These are phyloP conservation scores for Apis laboriosa DNA, from an alignment of 1,140 invertebrate species.

Conservation along the genomic window DNA sequence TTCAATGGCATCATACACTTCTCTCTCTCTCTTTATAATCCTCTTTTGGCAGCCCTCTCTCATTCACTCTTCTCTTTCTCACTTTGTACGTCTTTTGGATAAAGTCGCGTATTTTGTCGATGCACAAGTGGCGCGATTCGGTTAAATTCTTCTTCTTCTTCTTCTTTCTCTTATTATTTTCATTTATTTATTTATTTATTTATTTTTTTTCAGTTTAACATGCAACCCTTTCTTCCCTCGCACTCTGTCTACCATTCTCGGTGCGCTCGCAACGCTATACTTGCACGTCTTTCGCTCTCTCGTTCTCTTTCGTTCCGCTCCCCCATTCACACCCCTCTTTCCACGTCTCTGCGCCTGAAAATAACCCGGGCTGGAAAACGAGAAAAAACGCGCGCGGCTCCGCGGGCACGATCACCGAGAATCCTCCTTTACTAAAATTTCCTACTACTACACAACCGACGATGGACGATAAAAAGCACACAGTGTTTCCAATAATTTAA, in stretches of 20 bases:
- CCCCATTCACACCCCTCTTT: constrained; percentile 17
- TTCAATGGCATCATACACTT: not conserved
- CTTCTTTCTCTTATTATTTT: not conserved
- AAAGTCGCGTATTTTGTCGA: constrained; percentile 50
- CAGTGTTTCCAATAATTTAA: constrained; percentile 6
- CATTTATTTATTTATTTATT: not conserved
- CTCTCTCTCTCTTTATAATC: no score
- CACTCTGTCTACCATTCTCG: not conserved
- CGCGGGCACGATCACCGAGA: not conserved
- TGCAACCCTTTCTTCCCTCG: constrained; percentile 11
- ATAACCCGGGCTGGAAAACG: constrained; percentile 44
- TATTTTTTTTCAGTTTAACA: not conserved
- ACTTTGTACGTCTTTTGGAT: constrained; percentile 64
- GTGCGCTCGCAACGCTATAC: not conserved
- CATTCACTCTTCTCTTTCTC: constrained; percentile 31
- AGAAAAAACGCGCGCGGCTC: constrained; percentile 18
- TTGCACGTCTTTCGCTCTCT: constrained; percentile 1
- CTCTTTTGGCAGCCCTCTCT: not conserved
- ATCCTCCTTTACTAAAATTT: not conserved
- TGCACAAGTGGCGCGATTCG: constrained; percentile 42
- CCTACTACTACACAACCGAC: not conserved
- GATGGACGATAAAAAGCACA: constrained; percentile 1
- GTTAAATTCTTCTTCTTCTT: constrained; percentile 20
- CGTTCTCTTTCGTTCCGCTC: not conserved
- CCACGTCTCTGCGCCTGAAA: constrained; percentile 22